Evolutionary conservation across 2,888 invertebrate species (phyloP).

Genomic region (Caenorhabditis sp.): DNA sequence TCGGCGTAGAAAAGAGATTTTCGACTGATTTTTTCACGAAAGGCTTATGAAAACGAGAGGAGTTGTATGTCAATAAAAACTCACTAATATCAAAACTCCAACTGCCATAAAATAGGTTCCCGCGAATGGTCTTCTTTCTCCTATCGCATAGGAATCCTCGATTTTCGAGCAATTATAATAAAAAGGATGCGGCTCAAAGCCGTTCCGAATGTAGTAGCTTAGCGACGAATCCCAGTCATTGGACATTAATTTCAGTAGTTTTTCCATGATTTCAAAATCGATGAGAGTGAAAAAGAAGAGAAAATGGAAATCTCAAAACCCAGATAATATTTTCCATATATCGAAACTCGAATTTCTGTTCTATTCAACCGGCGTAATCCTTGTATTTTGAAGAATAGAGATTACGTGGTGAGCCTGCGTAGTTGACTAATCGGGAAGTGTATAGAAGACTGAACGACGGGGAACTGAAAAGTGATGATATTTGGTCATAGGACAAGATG

Average conservation of each 20-base stretch:
- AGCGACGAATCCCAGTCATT: slow-evolving; percentile 42
- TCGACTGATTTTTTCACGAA: no score
- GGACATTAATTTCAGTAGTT: slow-evolving; percentile 23
- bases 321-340: background rate
- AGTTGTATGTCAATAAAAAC: background rate
- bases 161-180: slow-evolving; percentile 47
- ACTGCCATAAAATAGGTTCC: slow-evolving; percentile 40
- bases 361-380: no score
- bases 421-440: background rate
- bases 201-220: slow-evolving; percentile 40
- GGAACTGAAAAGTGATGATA: background rate
- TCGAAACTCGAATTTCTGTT: background rate
- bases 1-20: no score
- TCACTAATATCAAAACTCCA: slow-evolving; percentile 32
- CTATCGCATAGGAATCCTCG: slow-evolving; percentile 18
- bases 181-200: slow-evolving; percentile 30
- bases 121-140: slow-evolving; percentile 19
- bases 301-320: background rate
- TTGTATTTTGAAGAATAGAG: no score
- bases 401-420: background rate
- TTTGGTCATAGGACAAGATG: background rate
- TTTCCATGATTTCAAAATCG: background rate
- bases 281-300: background rate
- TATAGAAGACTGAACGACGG: background rate
- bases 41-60: no score